These are phyloP conservation scores for Nemoura dubitans DNA, from an alignment of 2,888 invertebrate genomes.

Conservation along the genomic window DNA sequence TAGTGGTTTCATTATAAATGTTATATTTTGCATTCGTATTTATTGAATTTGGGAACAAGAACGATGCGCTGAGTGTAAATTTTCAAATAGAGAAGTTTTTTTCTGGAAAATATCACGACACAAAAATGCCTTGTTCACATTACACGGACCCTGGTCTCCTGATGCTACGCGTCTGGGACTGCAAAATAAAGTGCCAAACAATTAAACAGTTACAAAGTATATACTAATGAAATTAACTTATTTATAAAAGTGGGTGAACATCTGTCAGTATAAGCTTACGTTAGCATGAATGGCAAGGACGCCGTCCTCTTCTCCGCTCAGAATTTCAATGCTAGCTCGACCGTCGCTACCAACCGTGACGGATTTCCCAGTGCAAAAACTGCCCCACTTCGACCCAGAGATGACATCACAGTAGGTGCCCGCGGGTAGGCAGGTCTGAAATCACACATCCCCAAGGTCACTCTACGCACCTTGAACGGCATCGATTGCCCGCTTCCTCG, in stretches of 20 bases:
- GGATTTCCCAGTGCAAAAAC: constrained; percentile 72
- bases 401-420: constrained; percentile 89
- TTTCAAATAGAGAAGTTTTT: neutral
- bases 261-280: constrained; percentile 52
- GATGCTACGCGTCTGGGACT: neutral
- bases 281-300: constrained; percentile 75
- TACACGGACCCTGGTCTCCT: neutral
- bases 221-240: neutral
- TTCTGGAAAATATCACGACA: neutral
- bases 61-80: neutral
- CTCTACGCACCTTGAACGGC: neutral
- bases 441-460: neutral
- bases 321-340: constrained; percentile 66
- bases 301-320: constrained; percentile 68
- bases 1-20: no score
- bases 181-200: neutral
- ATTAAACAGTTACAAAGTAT: neutral
- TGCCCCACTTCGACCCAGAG: constrained; percentile 70
- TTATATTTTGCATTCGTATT: neutral
- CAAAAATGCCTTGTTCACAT: neutral
- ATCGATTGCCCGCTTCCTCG: no score
- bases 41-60: neutral
- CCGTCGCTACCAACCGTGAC: constrained; percentile 70
- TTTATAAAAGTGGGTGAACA: neutral
- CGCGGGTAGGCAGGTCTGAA: constrained; percentile 73